Evolutionary conservation across 2,113 vertebrate genomes (phyloP).

Genomic region (Hymenochirus boettgeri): DNA sequence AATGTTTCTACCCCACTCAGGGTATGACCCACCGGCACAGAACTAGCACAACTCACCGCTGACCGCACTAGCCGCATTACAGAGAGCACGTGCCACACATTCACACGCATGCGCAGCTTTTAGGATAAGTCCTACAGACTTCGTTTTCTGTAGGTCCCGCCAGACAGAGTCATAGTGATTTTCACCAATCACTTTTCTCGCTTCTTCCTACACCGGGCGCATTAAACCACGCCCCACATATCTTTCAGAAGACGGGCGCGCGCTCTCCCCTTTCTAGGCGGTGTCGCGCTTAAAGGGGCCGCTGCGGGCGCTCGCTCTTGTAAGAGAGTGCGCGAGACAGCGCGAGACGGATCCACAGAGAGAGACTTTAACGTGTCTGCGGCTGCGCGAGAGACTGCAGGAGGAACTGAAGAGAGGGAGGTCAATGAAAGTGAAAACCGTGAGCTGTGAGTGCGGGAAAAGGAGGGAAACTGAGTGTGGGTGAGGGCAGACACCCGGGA

Average conservation of each 20-base stretch:
- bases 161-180: background rate
- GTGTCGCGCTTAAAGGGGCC: constrained; percentile 33
- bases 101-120: constrained; percentile 7
- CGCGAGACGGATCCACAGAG: constrained; percentile 4
- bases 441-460: background rate
- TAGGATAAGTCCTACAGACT: background rate
- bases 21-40: background rate
- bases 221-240: background rate
- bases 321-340: constrained; percentile 22
- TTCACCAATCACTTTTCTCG: background rate
- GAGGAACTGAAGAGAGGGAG: background rate
- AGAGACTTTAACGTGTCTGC: constrained; percentile 6
- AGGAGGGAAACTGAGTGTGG: background rate
- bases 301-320: constrained; percentile 29
- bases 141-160: background rate
- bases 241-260: background rate
- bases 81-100: background rate
- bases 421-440: background rate
- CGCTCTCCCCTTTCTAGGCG: background rate
- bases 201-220: background rate
- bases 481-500: background rate
- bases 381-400: constrained; percentile 15
- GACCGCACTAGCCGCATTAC: constrained; percentile 11
- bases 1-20: too few relatives aligned
- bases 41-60: background rate